phyloP scores from a whole-genome alignment of 2,888 invertebrate species.

The Pimpla rufipes region DNA sequence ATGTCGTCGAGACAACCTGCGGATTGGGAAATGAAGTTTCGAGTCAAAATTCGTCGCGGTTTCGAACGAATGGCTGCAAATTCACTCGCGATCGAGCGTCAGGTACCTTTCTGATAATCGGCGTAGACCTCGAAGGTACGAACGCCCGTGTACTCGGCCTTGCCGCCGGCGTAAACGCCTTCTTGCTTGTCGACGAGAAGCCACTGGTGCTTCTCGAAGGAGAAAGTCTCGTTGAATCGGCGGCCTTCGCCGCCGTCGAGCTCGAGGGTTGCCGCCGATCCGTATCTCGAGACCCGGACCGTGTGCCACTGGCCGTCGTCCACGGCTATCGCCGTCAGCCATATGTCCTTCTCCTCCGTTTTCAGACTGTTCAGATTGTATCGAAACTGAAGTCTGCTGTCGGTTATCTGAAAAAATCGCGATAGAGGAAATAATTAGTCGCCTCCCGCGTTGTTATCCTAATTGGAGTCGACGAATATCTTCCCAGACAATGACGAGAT shows the following conservation, averaged over 20 bases:
- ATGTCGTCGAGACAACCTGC: slow-evolving; percentile 94
- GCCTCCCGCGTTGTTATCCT: background rate
- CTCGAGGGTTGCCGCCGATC: slow-evolving; percentile 96
- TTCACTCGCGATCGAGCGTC: background rate
- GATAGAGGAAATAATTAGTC: background rate
- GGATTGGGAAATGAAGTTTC: background rate
- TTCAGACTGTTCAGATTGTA: slow-evolving; percentile 96
- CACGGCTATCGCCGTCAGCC: slow-evolving; percentile 95
- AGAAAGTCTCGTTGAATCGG: slow-evolving; percentile 96
- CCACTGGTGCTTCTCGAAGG: slow-evolving; percentile 96
- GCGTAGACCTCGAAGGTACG: slow-evolving; percentile 97
- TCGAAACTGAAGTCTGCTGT: slow-evolving; percentile 95
- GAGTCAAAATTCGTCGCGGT: background rate
- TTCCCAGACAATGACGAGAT: background rate
- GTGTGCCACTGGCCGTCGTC: slow-evolving; percentile 99
- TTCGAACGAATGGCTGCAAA: background rate
- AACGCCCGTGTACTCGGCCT: slow-evolving; percentile 97
- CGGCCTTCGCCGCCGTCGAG: slow-evolving; percentile 98
- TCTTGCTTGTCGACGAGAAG: slow-evolving; percentile 96
- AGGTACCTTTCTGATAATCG: slow-evolving; percentile 96
- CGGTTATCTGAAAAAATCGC: slow-evolving; percentile 89
- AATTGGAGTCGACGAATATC: background rate
- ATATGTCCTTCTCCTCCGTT: slow-evolving; percentile 96
- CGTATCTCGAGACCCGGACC: slow-evolving; percentile 95
- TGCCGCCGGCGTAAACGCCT: slow-evolving; percentile 97